A percentile compares a stretch with the other conserved stretches of the same genome.
phyloP scores from a whole-genome alignment of 2,113 vertebrate genomes.

The Laticauda colubrina region DNA sequence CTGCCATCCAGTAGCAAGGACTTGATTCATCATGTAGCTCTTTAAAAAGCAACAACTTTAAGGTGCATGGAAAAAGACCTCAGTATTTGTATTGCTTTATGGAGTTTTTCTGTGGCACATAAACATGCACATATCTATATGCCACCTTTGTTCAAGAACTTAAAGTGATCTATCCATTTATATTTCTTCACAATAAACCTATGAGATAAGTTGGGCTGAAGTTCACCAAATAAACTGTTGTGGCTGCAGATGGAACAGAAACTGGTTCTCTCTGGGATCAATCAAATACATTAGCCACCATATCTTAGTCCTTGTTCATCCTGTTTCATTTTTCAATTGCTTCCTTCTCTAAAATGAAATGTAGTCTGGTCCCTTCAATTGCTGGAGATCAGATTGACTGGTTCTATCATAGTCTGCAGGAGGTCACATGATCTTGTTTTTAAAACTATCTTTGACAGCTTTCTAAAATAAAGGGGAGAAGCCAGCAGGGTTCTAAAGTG shows the following conservation, averaged over 20 bases:
- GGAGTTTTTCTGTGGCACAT: no score
- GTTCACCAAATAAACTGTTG: no score
- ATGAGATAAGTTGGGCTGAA: no score
- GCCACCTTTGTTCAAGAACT: no score
- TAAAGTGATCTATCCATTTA: no score
- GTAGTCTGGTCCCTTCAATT: background rate
- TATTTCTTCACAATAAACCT: no score
- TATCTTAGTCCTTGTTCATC: background rate
- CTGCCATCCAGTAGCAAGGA: background rate
- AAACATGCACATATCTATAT: no score
- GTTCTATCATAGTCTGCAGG: background rate
- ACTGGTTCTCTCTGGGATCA: background rate
- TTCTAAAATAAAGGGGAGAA: background rate
- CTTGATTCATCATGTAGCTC: background rate
- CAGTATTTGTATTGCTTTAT: no score
- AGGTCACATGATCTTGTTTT: background rate
- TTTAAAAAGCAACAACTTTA: background rate
- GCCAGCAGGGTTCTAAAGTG: background rate
- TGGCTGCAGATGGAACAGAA: background rate
- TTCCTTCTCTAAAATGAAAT: background rate
- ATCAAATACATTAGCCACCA: background rate
- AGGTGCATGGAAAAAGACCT: no score
- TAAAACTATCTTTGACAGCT: background rate
- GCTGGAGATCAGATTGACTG: background rate
- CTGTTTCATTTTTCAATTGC: background rate